phyloP scores from a whole-genome alignment of 2,888 invertebrate species.

The Temnothorax ravouxi region DNA sequence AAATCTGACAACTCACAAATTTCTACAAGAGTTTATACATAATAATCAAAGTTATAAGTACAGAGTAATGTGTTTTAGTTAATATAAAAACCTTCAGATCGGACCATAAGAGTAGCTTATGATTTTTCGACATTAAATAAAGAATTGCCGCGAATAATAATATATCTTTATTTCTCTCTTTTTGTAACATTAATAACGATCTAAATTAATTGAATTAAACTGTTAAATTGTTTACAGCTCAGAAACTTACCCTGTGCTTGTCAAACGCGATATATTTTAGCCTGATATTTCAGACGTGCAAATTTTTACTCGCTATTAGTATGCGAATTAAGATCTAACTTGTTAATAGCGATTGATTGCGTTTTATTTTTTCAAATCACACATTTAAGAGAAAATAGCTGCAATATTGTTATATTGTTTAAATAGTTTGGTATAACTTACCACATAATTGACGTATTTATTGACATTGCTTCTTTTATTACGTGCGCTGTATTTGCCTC shows the following conservation, averaged over 20 bases:
- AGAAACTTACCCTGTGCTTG: background rate
- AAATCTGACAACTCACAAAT: background rate
- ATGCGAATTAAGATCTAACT: background rate
- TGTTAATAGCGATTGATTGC: background rate
- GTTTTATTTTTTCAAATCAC: too few species aligned
- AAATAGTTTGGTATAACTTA: conserved; percentile 4
- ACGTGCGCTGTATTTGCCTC: background rate
- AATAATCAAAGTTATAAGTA: background rate
- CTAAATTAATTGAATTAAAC: background rate
- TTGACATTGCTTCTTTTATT: conserved; percentile 12
- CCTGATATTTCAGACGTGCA: background rate
- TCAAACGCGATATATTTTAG: background rate
- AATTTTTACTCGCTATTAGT: background rate
- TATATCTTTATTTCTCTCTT: background rate
- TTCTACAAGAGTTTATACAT: background rate
- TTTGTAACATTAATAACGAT: background rate
- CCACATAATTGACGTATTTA: background rate
- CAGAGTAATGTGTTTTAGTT: background rate
- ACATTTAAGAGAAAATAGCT: background rate
- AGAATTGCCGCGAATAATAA: background rate
- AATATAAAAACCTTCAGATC: too few species aligned
- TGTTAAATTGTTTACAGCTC: background rate
- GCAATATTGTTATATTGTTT: background rate
- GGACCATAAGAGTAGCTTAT: background rate
- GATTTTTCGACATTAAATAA: background rate